These are phyloP conservation scores for Phrynocephalus vlangalii DNA, from an alignment of 2,797 vertebrate species.

Conservation along the genomic window DNA sequence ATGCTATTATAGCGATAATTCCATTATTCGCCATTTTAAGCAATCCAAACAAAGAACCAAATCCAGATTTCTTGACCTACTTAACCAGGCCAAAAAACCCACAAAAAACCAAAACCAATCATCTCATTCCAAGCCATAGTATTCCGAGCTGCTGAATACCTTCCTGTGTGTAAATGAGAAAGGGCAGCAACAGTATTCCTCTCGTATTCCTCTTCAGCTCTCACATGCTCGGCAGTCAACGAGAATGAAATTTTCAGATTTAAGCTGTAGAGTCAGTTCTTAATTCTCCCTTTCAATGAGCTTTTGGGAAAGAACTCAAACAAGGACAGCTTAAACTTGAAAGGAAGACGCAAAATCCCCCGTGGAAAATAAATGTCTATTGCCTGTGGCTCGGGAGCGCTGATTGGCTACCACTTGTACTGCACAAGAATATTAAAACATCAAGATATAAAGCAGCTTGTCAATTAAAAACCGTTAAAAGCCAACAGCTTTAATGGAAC, in stretches of 20 bases:
- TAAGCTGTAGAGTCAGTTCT: slow-evolving; percentile 38
- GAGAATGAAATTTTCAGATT: slow-evolving; percentile 38
- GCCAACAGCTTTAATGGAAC: not conserved
- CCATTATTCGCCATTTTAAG: slow-evolving; percentile 44
- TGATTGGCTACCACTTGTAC: slow-evolving; percentile 56
- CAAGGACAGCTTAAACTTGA: slow-evolving; percentile 45
- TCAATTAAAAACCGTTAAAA: slow-evolving; percentile 53
- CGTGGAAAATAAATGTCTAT: slow-evolving; percentile 41
- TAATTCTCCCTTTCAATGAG: slow-evolving; percentile 27
- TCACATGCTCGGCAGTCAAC: slow-evolving; percentile 4
- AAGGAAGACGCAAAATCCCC: slow-evolving; percentile 47
- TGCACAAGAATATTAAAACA: slow-evolving; percentile 50
- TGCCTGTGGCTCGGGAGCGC: slow-evolving; percentile 58
- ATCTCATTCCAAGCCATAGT: slow-evolving; percentile 19
- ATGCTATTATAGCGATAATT: slow-evolving; percentile 44
- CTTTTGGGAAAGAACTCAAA: slow-evolving; percentile 52
- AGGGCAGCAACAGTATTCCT: not conserved
- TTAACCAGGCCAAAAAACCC: slow-evolving; percentile 3
- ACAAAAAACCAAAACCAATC: not conserved
- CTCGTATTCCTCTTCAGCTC: not conserved
- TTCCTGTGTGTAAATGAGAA: not conserved
- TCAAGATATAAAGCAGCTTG: slow-evolving; percentile 34
- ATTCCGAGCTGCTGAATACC: slow-evolving; percentile 6
- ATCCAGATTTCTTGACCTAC: slow-evolving; percentile 56
- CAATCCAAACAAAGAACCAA: not conserved